Conservation (phyloP, 2,113 vertebrate genomes). For the Anarrhichthys ocellatus region DNA sequence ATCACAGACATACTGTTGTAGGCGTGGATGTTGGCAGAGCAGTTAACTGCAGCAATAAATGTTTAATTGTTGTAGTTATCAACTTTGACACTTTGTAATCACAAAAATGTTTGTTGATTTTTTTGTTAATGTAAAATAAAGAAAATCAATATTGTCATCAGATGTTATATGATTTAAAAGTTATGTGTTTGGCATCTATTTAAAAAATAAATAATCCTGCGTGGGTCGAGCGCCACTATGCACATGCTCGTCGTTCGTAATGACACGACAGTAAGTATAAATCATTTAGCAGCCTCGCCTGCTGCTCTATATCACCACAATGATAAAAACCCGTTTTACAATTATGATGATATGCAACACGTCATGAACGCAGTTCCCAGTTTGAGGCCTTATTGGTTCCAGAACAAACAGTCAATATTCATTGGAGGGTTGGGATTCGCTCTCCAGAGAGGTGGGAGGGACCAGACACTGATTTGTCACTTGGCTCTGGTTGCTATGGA, state of each 20-base stretch:
- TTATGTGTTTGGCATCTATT: neutral
- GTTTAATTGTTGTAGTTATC: neutral
- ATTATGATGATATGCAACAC: conserved; percentile 37
- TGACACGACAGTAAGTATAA: neutral
- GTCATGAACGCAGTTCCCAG: conserved; percentile 27
- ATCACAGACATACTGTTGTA: neutral
- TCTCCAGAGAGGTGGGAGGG: conserved; percentile 27
- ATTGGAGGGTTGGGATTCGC: conserved; percentile 43
- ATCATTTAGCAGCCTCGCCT: conserved; percentile 5
- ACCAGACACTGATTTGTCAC: conserved; percentile 61
- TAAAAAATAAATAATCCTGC: neutral
- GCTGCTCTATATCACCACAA: neutral
- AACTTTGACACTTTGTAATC: neutral
- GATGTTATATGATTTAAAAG: neutral
- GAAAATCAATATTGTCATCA: neutral
- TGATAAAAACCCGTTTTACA: conserved; percentile 32
- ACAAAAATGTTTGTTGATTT: neutral
- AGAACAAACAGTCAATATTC: conserved; percentile 44
- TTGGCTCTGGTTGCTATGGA: conserved; percentile 67
- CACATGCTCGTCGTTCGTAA: conserved; percentile 4
- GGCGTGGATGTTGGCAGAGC: neutral
- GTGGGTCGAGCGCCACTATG: neutral
- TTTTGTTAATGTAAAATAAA: neutral
- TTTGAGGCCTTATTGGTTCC: conserved; percentile 42
- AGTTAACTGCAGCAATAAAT: neutral